A percentile compares a stretch with the other conserved stretches of the same genome.
phyloP scores from a whole-genome alignment of 2,888 invertebrate species.

The Melieria omissa region DNA sequence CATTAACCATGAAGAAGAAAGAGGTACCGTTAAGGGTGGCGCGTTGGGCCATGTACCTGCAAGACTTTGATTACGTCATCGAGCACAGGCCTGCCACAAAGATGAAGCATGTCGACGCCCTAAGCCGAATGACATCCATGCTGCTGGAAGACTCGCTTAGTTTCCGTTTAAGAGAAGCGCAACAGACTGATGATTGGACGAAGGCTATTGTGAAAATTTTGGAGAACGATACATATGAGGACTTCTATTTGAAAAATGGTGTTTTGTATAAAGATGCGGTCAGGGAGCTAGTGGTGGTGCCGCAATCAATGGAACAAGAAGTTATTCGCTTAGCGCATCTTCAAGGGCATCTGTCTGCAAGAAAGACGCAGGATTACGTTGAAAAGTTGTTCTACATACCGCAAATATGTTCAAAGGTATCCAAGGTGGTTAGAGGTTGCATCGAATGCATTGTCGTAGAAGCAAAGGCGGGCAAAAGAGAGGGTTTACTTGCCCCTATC shows the following conservation, averaged over 20 bases:
- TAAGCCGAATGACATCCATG: slow-evolving; percentile 35
- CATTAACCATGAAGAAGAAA: slow-evolving; percentile 37
- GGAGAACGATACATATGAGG: not conserved
- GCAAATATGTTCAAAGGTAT: slow-evolving; percentile 10
- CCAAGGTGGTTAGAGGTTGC: not conserved
- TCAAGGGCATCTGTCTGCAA: slow-evolving; percentile 37
- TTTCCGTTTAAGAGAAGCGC: slow-evolving; percentile 29
- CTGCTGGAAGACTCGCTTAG: slow-evolving; percentile 29
- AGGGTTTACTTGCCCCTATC: slow-evolving; percentile 33
- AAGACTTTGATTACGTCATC: slow-evolving; percentile 40
- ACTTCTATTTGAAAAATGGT: slow-evolving; percentile 7
- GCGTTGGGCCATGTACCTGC: slow-evolving; percentile 38
- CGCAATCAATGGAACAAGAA: slow-evolving; percentile 38
- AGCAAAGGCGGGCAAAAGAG: slow-evolving; percentile 25
- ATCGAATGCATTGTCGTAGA: slow-evolving; percentile 13
- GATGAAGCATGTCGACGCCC: slow-evolving; percentile 40
- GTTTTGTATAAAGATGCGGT: slow-evolving; percentile 14
- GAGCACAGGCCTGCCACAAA: slow-evolving; percentile 35
- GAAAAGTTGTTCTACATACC: slow-evolving; percentile 39
- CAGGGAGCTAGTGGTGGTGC: slow-evolving; percentile 5
- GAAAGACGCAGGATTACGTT: slow-evolving; percentile 17
- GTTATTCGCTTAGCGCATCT: slow-evolving; percentile 56
- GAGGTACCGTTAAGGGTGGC: slow-evolving; percentile 35
- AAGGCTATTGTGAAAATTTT: slow-evolving; percentile 33
- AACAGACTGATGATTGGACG: slow-evolving; percentile 28